phyloP scores from a whole-genome alignment of 2,888 invertebrate genomes.

The Electrophaes corylata region DNA sequence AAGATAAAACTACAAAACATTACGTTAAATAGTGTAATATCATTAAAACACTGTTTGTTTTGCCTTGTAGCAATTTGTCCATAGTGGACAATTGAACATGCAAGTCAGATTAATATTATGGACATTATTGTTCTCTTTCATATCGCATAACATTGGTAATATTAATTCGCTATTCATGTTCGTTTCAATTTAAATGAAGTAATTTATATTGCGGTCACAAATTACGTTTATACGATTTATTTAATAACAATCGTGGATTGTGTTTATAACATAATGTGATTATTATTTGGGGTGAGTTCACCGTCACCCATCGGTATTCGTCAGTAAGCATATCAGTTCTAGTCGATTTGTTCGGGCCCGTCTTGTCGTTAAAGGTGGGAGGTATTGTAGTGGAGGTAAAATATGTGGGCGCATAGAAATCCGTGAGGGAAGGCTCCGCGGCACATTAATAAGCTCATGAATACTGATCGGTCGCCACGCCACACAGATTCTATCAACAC shows the following conservation, averaged over 20 bases:
- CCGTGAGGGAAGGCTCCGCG: slow-evolving; percentile 50
- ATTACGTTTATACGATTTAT: slow-evolving; percentile 41
- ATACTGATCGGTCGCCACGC: slow-evolving; percentile 62
- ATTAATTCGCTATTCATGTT: slow-evolving; percentile 47
- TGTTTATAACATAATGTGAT: slow-evolving; percentile 37
- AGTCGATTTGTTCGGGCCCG: slow-evolving; percentile 68
- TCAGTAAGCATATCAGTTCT: slow-evolving; percentile 63
- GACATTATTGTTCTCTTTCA: slow-evolving; percentile 43
- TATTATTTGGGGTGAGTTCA: slow-evolving; percentile 47
- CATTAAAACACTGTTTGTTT: slow-evolving; percentile 29
- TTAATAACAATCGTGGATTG: slow-evolving; percentile 33
- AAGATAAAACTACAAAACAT: slow-evolving; percentile 9
- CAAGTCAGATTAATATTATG: slow-evolving; percentile 39
- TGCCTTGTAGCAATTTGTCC: slow-evolving; percentile 35
- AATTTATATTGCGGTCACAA: slow-evolving; percentile 47
- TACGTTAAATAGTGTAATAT: slow-evolving; percentile 15
- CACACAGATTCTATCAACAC: slow-evolving; percentile 44
- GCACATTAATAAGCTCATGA: slow-evolving; percentile 78
- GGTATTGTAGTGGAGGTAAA: slow-evolving; percentile 54
- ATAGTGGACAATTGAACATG: slow-evolving; percentile 30
- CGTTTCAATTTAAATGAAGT: slow-evolving; percentile 44
- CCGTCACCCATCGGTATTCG: slow-evolving; percentile 62
- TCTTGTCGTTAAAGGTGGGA: slow-evolving; percentile 38
- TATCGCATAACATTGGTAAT: slow-evolving; percentile 42
- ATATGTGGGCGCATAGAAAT: slow-evolving; percentile 57